These are phyloP conservation scores for Gonioctena quinquepunctata DNA, from an alignment of 1,140 invertebrate species.

Conservation along the genomic window DNA sequence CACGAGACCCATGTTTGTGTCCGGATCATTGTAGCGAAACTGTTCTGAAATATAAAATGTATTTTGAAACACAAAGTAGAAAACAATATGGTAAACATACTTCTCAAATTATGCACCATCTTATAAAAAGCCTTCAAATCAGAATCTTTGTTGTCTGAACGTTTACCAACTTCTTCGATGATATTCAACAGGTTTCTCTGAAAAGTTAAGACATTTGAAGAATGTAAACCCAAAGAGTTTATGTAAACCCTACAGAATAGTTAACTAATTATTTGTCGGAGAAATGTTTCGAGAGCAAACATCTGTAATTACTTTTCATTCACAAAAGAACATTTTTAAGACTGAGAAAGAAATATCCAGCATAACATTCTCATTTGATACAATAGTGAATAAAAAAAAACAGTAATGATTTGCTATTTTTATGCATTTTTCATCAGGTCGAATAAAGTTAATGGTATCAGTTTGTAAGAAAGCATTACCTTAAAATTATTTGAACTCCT, in stretches of 20 bases:
- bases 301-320: not conserved
- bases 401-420: too few species aligned
- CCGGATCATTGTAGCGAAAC: slow-evolving; percentile 70
- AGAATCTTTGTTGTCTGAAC: slow-evolving; percentile 59
- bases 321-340: not conserved
- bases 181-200: slow-evolving; percentile 58
- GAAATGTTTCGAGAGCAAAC: too few species aligned
- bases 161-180: slow-evolving; percentile 32
- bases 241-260: too few species aligned
- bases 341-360: too few species aligned
- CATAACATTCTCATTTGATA: too few species aligned
- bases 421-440: too few species aligned
- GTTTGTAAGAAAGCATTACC: too few species aligned
- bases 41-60: slow-evolving; percentile 61
- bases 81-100: slow-evolving; percentile 55
- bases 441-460: too few species aligned
- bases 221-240: too few species aligned
- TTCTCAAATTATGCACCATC: slow-evolving; percentile 76
- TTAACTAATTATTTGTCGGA: too few species aligned
- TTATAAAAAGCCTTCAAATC: slow-evolving; percentile 79
- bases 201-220: slow-evolving; percentile 11
- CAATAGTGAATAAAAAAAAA: too few species aligned
- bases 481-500: slow-evolving; percentile 33
- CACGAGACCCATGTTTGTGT: slow-evolving; percentile 79
- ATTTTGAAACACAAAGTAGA: too few species aligned